Percentiles rank a stretch among this genome's conserved stretches.
phyloP scores from a whole-genome alignment of 2,797 vertebrate species.

The Helicolenus hilgendorfi region DNA sequence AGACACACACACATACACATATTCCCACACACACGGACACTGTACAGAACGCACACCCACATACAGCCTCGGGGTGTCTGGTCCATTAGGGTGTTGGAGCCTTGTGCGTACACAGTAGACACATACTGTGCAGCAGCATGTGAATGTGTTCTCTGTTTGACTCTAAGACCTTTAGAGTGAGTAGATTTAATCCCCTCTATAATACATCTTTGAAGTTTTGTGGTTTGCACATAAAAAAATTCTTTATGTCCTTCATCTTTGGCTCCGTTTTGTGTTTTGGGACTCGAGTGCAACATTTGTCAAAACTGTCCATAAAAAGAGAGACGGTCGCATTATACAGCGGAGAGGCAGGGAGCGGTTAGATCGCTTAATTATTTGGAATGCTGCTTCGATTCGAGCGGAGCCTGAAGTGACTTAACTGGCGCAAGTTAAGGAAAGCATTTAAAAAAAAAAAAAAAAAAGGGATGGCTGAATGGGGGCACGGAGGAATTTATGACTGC shows the following conservation, averaged over 20 bases:
- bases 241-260: not conserved
- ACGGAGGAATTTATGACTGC: not conserved
- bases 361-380: not conserved
- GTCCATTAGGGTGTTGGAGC: constrained; percentile 44
- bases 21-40: not conserved
- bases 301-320: not conserved
- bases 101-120: constrained; percentile 1
- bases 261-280: not conserved
- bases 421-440: not conserved
- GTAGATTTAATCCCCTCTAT: not conserved
- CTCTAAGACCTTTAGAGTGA: constrained; percentile 18
- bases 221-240: not conserved
- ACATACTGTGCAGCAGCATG: constrained; percentile 28
- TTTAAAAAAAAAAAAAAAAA: not conserved
- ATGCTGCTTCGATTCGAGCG: not conserved
- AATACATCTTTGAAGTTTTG: not conserved
- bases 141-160: constrained; percentile 38
- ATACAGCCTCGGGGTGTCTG: constrained; percentile 52
- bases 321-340: not conserved
- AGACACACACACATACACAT: constrained; percentile 19
- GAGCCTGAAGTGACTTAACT: constrained; percentile 4
- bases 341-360: not conserved
- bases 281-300: not conserved
- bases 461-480: not conserved
- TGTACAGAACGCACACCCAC: constrained; percentile 21